Percentiles rank a stretch among this genome's conserved stretches.
phyloP scores from a whole-genome alignment of 2,888 invertebrate species.

The Tetropium fuscum region DNA sequence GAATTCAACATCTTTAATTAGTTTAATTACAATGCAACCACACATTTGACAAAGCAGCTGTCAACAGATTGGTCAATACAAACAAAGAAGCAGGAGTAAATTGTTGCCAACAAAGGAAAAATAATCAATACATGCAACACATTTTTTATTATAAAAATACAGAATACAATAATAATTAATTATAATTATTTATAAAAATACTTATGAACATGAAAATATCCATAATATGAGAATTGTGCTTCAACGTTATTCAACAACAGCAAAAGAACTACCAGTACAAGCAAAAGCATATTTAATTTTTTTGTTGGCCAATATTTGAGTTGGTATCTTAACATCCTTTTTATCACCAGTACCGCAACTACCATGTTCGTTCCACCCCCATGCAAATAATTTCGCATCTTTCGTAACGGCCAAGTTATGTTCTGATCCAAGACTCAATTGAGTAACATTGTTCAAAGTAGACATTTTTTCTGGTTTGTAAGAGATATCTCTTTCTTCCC shows the following conservation, averaged over 20 bases:
- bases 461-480: conserved; percentile 67
- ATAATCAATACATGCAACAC: conserved; percentile 55
- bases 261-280: conserved; percentile 69
- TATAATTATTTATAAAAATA: conserved; percentile 62
- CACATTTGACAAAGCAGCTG: conserved; percentile 31
- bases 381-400: conserved; percentile 76
- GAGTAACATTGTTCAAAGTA: conserved; percentile 67
- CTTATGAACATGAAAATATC: conserved; percentile 57
- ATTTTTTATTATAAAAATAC: conserved; percentile 56
- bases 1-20: conserved; percentile 60
- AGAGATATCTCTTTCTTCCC: conserved; percentile 66
- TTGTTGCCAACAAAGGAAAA: conserved; percentile 36
- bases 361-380: conserved; percentile 95
- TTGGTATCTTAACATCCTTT: conserved; percentile 65
- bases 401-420: conserved; percentile 79
- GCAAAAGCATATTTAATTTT: conserved; percentile 64
- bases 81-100: conserved; percentile 42
- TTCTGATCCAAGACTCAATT: conserved; percentile 81
- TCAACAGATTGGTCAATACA: conserved; percentile 42
- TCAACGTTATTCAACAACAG: conserved; percentile 63
- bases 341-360: conserved; percentile 79
- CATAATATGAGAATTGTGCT: conserved; percentile 47
- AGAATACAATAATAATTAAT: conserved; percentile 49
- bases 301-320: conserved; percentile 59
- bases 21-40: conserved; percentile 32